Evolutionary conservation across 2,113 vertebrate genomes (phyloP).

Genomic region (Oceanodroma tethys): DNA sequence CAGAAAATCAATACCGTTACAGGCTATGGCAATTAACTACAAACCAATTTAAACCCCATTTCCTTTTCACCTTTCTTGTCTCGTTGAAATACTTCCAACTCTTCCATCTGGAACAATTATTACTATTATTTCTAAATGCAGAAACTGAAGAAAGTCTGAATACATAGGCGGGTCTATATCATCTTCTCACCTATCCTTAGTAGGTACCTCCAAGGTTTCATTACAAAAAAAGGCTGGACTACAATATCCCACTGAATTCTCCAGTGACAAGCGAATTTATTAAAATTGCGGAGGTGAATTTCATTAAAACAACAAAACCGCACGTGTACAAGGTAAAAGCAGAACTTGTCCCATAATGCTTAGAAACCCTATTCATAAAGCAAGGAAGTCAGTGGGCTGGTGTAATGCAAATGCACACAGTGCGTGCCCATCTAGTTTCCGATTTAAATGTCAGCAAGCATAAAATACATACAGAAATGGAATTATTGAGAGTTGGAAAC

Average conservation of each 20-base stretch:
- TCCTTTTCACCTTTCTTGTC: background rate
- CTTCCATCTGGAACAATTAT: conserved; percentile 3
- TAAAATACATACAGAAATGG: background rate
- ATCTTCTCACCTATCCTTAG: background rate
- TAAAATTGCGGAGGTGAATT: background rate
- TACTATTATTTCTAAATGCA: background rate
- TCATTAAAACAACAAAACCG: background rate
- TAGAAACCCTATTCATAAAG: background rate
- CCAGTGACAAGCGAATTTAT: background rate
- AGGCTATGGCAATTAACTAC: conserved; percentile 41
- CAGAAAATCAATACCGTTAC: conserved; percentile 46
- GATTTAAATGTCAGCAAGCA: background rate
- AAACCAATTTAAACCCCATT: conserved; percentile 51
- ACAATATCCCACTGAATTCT: background rate
- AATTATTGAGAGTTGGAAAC: background rate
- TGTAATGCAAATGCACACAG: background rate
- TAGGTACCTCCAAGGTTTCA: background rate
- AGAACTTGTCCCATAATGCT: background rate
- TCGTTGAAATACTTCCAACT: conserved; percentile 9
- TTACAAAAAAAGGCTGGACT: background rate
- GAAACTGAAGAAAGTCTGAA: background rate
- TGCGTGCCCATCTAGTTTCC: rapidly evolving
- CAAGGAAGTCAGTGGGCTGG: background rate
- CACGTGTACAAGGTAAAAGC: background rate
- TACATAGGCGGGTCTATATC: background rate